These are phyloP conservation scores for Hyphantria cunea DNA, from an alignment of 1,140 invertebrate genomes.

Conservation along the genomic window DNA sequence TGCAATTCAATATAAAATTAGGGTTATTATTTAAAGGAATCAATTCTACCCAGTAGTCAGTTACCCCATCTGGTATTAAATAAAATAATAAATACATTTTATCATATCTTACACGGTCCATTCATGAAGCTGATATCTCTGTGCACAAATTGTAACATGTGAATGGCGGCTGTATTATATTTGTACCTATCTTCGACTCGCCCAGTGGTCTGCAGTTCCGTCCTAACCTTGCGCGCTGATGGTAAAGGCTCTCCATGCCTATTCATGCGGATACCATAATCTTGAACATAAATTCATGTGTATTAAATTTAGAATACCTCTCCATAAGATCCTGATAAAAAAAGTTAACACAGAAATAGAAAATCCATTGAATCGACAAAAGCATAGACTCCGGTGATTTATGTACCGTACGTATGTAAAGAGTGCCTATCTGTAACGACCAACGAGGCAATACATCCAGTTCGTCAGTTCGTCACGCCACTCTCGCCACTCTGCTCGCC, in stretches of 20 bases:
- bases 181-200: slow-evolving; percentile 44
- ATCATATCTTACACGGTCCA: slow-evolving; percentile 43
- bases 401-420: too few species aligned
- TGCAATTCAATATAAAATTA: too few species aligned
- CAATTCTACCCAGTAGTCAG: not conserved
- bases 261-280: slow-evolving; percentile 40
- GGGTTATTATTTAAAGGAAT: too few species aligned
- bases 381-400: too few species aligned
- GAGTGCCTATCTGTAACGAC: too few species aligned
- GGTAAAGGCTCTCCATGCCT: slow-evolving; percentile 84
- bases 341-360: too few species aligned
- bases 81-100: not conserved
- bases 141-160: slow-evolving; percentile 49
- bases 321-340: too few species aligned
- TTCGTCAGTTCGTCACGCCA: too few species aligned
- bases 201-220: slow-evolving; percentile 83
- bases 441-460: too few species aligned
- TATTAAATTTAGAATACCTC: too few species aligned
- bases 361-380: too few species aligned
- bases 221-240: slow-evolving; percentile 87
- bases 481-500: too few species aligned
- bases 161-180: slow-evolving; percentile 45
- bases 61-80: not conserved
- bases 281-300: slow-evolving; percentile 16
- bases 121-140: slow-evolving; percentile 47